Percentiles rank a stretch among this genome's conserved stretches.
phyloP scores from a whole-genome alignment of 2,888 invertebrate species.

The Eulithis testata region DNA sequence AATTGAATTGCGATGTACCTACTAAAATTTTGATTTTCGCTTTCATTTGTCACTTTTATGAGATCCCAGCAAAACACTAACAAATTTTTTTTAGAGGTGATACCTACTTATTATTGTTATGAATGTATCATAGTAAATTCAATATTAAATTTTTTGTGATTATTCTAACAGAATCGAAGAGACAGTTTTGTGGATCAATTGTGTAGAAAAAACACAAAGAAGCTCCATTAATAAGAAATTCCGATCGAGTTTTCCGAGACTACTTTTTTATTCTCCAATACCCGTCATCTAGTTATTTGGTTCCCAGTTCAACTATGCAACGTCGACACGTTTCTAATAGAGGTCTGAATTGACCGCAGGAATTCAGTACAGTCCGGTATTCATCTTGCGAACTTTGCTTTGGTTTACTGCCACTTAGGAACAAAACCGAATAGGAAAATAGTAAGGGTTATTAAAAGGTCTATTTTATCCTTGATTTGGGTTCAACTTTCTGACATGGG shows the following conservation, averaged over 20 bases:
- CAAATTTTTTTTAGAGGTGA: too few species aligned
- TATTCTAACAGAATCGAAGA: too few species aligned
- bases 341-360: conserved; percentile 4
- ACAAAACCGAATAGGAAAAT: not conserved
- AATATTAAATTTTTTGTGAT: too few species aligned
- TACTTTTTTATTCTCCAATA: conserved; percentile 8
- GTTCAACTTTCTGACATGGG: not conserved
- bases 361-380: conserved; percentile 5
- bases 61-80: too few species aligned
- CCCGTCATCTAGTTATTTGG: conserved; percentile 5
- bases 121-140: too few species aligned
- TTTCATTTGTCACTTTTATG: too few species aligned
- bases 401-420: conserved; percentile 2
- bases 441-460: not conserved
- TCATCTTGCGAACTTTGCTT: conserved; percentile 1
- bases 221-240: not conserved
- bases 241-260: not conserved
- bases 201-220: not conserved
- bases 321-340: conserved; percentile 10
- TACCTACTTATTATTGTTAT: too few species aligned
- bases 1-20: too few species aligned
- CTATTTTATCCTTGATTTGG: not conserved
- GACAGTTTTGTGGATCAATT: too few species aligned
- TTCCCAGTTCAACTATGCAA: not conserved
- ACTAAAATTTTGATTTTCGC: too few species aligned